Evolutionary conservation across 2,113 vertebrate genomes (phyloP).

Genomic region (Cygnus atratus): DNA sequence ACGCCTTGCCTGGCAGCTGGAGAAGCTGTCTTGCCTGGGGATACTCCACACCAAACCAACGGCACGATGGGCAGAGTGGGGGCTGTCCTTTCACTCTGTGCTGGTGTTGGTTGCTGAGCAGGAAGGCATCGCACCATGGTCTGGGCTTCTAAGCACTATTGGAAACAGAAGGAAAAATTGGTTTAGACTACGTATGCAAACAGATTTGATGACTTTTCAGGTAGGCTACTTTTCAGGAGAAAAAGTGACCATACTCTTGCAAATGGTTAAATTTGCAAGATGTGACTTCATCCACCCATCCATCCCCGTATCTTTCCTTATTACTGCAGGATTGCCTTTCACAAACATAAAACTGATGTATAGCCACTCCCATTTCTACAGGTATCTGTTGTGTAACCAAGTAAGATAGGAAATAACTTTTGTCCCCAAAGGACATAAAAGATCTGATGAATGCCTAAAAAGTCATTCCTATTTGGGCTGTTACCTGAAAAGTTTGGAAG

Average conservation of each 20-base stretch:
- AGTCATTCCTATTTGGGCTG: background rate
- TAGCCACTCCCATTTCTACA: background rate
- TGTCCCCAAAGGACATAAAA: background rate
- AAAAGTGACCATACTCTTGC: background rate
- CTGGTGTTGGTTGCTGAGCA: background rate
- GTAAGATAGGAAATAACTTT: background rate
- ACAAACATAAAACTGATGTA: background rate
- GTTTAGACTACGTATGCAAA: background rate
- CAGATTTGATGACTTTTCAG: background rate
- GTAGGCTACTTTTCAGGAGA: background rate
- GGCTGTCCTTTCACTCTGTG: background rate
- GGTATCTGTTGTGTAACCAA: background rate
- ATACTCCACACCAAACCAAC: background rate
- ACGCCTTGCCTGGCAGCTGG: background rate
- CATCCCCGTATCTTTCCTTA: background rate
- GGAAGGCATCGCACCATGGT: background rate
- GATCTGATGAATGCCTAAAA: background rate
- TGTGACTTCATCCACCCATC: background rate
- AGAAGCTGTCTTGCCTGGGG: background rate
- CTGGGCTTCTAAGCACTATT: background rate
- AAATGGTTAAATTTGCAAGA: background rate
- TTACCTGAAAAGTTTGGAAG: background rate
- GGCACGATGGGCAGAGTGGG: background rate
- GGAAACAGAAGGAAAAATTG: background rate
- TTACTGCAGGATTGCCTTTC: background rate